Evolutionary conservation across 2,888 invertebrate species (phyloP), one percentile per base, ranked within the genome.

Genomic region (Hipparchia semele): DNA sequence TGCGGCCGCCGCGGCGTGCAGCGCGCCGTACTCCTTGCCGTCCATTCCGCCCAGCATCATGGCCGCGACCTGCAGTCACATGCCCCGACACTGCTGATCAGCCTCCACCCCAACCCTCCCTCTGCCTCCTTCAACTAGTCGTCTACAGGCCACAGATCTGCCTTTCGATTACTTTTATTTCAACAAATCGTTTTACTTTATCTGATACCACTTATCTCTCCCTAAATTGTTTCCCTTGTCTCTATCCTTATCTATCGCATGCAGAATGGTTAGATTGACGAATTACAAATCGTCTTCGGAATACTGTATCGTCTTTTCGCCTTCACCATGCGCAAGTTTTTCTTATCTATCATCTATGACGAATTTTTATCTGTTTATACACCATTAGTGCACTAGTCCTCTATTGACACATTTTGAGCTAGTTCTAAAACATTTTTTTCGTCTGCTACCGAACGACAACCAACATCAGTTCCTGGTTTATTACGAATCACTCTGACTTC

Each of bases 21-120:
- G 89, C 86, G 92, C 92, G 76, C 93, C 92, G 86, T 92, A 94
- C 86, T 94, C 93, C 87, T 94, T 94, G 80, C 93, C 92, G 83
- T 92, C 92, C 93, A 94, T 94, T 66, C 89, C 90, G 77, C 90
- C 92, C 84, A 92, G 86, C 93, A 93, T 92, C 89, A 84, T 87
- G 77, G 70, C 59, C 72, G 9, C 75, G 71, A 5, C 39, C 77
- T 69, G 68, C 77, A 76, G 77, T 75, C 73, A 76, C 75, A 76
- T 78, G 68, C 72, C 76, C 72, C 70, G 72, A 13, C 46, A 66
- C 65, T 23, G 1, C 62, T 69, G 23, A 45, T 3, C 68, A 51
- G 13, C 51, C 60, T 12, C 65, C 8, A 49, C 59, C 62, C 45
- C 65, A 59, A 58, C 13, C 58, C 58, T 23, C 13, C 7, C 58